Percentiles rank a stretch among this genome's conserved stretches.
Conservation (phyloP, 2,797 vertebrate genomes). For the Gobionotothen gibberifrons region DNA sequence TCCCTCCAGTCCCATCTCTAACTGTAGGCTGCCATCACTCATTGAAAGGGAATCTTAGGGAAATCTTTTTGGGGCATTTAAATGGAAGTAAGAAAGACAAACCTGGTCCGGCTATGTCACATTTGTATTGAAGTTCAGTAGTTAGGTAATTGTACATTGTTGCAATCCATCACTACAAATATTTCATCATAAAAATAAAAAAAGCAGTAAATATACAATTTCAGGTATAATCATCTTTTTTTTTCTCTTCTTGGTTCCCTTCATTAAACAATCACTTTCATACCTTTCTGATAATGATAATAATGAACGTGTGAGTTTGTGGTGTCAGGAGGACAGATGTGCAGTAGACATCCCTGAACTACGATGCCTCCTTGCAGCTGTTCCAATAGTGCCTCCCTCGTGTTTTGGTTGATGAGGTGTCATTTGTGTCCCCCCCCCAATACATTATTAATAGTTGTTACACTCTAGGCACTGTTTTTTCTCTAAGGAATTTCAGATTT, state of each 20-base stretch:
- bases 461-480: slow-evolving; percentile 57
- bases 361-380: slow-evolving; percentile 55
- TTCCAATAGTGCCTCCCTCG: slow-evolving; percentile 56
- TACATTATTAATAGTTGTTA: slow-evolving; percentile 79
- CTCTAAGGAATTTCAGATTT: slow-evolving; percentile 42
- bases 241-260: not conserved
- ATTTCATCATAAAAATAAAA: not conserved
- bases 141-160: not conserved
- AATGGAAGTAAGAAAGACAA: no score
- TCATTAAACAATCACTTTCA: not conserved
- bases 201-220: not conserved
- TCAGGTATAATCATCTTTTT: not conserved
- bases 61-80: no score
- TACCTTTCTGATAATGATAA: not conserved
- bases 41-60: no score
- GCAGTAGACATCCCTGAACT: slow-evolving; percentile 12
- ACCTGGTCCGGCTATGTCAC: not conserved
- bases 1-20: no score
- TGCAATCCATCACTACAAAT: not conserved
- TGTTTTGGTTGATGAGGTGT: slow-evolving; percentile 63
- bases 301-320: not conserved
- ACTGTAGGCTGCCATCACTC: no score
- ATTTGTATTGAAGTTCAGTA: not conserved
- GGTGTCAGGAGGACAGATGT: slow-evolving; percentile 30
- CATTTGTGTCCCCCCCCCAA: slow-evolving; percentile 60